Evolutionary conservation across 2,888 invertebrate species (phyloP).

Genomic region (Drosophila austrosaltans): DNA sequence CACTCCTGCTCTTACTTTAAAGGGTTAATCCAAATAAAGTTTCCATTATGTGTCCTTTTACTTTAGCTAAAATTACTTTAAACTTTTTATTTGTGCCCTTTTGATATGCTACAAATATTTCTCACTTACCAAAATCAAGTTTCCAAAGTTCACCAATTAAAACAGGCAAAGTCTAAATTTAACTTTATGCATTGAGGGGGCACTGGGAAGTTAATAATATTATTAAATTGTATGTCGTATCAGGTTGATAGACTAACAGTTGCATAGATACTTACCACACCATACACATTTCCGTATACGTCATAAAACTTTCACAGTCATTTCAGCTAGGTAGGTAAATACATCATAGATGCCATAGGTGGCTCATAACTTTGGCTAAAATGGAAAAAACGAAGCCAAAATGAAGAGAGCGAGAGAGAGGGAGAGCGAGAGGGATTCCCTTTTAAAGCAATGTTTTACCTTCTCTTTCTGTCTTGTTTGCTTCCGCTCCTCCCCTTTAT

Average conservation of each 20-base stretch:
- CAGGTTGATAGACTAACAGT: not conserved
- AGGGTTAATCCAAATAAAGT: too few species aligned
- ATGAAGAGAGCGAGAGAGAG: too few species aligned
- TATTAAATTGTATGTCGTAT: not conserved
- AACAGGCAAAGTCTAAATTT: not conserved
- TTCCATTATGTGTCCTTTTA: not conserved
- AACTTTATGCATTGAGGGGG: not conserved
- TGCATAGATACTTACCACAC: not conserved
- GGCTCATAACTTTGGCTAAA: constrained; percentile 10
- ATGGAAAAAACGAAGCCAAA: not conserved
- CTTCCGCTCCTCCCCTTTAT: constrained; percentile 7
- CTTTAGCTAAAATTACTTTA: not conserved
- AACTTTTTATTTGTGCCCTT: not conserved
- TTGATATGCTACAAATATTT: not conserved
- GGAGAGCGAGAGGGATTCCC: not conserved
- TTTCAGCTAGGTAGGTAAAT: constrained; percentile 5
- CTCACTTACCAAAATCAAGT: not conserved
- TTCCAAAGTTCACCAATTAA: not conserved
- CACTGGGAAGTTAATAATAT: not conserved
- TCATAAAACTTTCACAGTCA: constrained; percentile 10
- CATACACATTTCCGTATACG: not conserved
- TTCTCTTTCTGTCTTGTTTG: constrained; percentile 23
- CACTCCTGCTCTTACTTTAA: too few species aligned
- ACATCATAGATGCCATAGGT: constrained; percentile 12
- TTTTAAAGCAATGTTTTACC: constrained; percentile 7